A percentile compares a stretch with the other conserved stretches of the same genome.
Evolutionary conservation across 2,113 vertebrate species (phyloP).

Genomic region (Apistogramma diplotaenia): DNA sequence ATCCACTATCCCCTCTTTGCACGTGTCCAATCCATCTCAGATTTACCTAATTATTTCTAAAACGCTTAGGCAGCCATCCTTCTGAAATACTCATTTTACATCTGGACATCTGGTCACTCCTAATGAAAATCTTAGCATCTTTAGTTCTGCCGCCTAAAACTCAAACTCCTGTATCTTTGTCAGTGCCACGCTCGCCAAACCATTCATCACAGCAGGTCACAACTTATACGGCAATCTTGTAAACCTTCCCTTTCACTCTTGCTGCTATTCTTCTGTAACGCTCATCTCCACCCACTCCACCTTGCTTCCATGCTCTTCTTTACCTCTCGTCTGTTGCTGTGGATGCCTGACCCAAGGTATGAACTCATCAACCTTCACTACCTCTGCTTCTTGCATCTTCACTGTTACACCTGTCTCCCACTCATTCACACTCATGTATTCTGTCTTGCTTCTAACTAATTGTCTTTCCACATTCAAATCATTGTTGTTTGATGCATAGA

Average conservation of each 20-base stretch:
- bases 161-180: neutral
- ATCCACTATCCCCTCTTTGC: neutral
- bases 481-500: too few species aligned
- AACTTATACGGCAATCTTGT: too few species aligned
- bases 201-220: neutral
- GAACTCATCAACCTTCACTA: neutral
- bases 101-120: accelerated
- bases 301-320: too few species aligned
- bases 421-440: neutral
- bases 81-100: neutral
- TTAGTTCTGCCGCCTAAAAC: neutral
- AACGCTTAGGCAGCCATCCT: neutral
- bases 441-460: neutral
- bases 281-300: too few species aligned
- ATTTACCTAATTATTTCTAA: too few species aligned
- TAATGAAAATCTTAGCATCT: neutral
- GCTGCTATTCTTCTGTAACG: neutral
- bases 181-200: neutral
- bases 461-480: too few species aligned
- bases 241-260: neutral
- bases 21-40: neutral
- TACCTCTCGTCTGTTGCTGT: too few species aligned
- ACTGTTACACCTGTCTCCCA: neutral
- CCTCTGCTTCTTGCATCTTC: neutral
- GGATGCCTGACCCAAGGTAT: too few species aligned